A percentile compares a stretch with the other conserved stretches of the same genome.
phyloP scores from a whole-genome alignment of 2,888 invertebrate species.

The Acanthosepion pharaonis region DNA sequence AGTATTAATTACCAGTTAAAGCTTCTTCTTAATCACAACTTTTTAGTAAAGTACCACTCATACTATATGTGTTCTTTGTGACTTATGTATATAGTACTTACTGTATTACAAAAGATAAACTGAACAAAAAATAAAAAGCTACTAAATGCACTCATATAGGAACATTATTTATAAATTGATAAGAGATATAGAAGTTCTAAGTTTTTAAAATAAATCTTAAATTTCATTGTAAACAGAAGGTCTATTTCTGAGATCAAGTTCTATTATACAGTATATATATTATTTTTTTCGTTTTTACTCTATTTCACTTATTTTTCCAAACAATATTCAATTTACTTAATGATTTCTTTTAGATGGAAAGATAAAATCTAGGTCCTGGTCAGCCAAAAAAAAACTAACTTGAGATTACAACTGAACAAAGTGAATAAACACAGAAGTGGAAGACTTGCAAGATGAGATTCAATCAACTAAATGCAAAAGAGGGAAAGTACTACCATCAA shows the following conservation, averaged over 20 bases:
- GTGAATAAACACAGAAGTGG: neutral
- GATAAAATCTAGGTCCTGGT: neutral
- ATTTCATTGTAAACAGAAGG: neutral
- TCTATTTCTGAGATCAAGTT: neutral
- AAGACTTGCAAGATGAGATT: neutral
- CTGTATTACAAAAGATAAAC: too few species aligned
- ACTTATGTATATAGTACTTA: too few species aligned
- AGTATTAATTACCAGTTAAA: too few species aligned
- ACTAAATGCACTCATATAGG: neutral
- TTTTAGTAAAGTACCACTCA: too few species aligned
- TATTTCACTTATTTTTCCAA: neutral
- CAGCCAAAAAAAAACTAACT: neutral
- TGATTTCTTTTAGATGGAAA: constrained; percentile 18
- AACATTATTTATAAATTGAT: neutral
- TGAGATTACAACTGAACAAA: neutral
- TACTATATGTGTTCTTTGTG: too few species aligned
- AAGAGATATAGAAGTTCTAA: neutral
- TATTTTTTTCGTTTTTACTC: neutral
- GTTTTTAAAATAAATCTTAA: neutral
- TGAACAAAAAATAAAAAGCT: too few species aligned
- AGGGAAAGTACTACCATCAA: neutral
- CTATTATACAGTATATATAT: neutral
- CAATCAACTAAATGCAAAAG: neutral
- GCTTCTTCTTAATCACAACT: too few species aligned
- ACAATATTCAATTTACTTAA: neutral